Evolutionary conservation across 2,888 invertebrate genomes (phyloP), one percentile per base, ranked within the genome.

Genomic region (Apamea epomidion): DNA sequence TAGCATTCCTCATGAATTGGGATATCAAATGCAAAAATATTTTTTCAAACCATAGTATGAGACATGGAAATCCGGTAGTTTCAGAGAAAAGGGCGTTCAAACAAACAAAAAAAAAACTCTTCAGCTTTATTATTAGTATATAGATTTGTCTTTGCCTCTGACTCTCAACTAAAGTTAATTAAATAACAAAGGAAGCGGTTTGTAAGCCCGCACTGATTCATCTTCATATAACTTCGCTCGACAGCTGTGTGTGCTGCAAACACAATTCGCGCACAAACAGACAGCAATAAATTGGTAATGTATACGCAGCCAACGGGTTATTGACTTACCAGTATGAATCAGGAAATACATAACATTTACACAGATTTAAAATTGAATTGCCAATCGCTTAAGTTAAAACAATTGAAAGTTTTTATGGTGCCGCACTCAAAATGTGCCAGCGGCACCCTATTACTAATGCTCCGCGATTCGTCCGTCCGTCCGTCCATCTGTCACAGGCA

Each of bases 191-290:
- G 32, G 8, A 32, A 29, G 18, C 8, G n/a, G 18, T 25, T 69
- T 58, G 37, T 14, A 60, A 79, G 1, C 25, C 29, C 48, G 0
- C 18, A n/a, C 12, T n/a, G 51, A 74, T 64, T 64, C 6, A 82
- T 37, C 6, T 54, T 65, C 75, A 37, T 29, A 48, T 37, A 37
- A 25, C 18, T 14, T 64, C 25, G 8, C 1, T 37, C 25, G 51
- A 64, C 54, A 45, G 54, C 25, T 48, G 37, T 82, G 60, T 77
- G 62, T 81, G 8, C 48, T 51, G 42, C 25, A 32, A 80, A 76
- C 51, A 81, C 64, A 64, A 60, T 80, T 68, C 18, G n/a, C n/a
- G 65, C 21, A 77, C 42, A 83, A 83, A 68, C 21, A 67, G 37
- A 48, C 21, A 51, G 7, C 51, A 81, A 81, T 77, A 45, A 16